Evolutionary conservation across 2,113 vertebrate genomes (phyloP).

Genomic region (Apeltes quadracus): DNA sequence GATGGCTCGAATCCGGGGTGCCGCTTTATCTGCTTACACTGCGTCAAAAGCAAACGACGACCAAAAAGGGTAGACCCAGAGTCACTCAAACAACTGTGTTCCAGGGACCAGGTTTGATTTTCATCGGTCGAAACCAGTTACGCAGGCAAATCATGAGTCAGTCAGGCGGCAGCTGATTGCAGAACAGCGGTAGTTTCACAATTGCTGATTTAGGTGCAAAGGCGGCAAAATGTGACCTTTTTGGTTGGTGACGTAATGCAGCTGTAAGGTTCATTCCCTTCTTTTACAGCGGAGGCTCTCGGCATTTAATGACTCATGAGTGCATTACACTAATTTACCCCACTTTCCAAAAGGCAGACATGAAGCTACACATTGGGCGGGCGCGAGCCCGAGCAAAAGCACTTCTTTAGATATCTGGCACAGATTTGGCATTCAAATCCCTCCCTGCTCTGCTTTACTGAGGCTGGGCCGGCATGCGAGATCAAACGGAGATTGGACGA

Average conservation of each 20-base stretch:
- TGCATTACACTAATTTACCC: constrained; percentile 34
- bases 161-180: not conserved
- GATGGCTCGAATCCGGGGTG: constrained; percentile 25
- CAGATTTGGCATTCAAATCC: constrained; percentile 59
- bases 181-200: constrained; percentile 3
- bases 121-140: not conserved
- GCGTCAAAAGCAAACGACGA: no score
- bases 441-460: constrained; percentile 26
- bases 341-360: constrained; percentile 33
- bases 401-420: constrained; percentile 42
- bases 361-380: not conserved
- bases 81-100: not conserved
- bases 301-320: constrained; percentile 27
- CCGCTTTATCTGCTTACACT: constrained; percentile 32
- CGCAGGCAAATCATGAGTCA: not conserved
- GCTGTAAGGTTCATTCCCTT: not conserved
- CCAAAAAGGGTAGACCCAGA: no score
- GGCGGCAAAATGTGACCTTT: constrained; percentile 40
- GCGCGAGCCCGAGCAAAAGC: not conserved
- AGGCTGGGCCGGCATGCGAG: constrained; percentile 48
- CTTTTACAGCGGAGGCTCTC: not conserved
- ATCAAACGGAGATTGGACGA: constrained; percentile 66
- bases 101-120: not conserved
- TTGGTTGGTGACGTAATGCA: not conserved
- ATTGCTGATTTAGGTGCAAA: not conserved